phyloP scores from a whole-genome alignment of 2,888 invertebrate genomes.

The Adineta ricciae region DNA sequence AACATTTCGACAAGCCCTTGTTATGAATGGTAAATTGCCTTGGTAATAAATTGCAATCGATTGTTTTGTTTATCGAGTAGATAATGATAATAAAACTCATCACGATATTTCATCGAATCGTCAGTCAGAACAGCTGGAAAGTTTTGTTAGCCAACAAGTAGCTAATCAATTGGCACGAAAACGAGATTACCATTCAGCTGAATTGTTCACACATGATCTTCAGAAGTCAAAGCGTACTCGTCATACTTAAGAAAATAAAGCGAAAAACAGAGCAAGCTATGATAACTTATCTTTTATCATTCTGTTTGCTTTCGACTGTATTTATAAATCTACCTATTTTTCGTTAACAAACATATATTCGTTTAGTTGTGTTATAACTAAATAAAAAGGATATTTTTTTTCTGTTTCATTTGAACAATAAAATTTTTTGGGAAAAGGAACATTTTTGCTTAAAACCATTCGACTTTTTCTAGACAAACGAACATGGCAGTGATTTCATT shows the following conservation, averaged over 20 bases:
- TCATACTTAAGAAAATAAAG: background rate
- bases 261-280: background rate
- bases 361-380: background rate
- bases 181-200: constrained; percentile 8
- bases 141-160: constrained; percentile 5
- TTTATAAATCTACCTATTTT: background rate
- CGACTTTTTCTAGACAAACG: background rate
- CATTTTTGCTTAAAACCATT: background rate
- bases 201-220: background rate
- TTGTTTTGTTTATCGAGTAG: too few relatives aligned
- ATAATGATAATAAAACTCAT: background rate
- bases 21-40: background rate
- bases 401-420: background rate
- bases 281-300: background rate
- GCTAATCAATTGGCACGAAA: constrained; percentile 1
- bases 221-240: background rate
- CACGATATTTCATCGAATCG: background rate
- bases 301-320: background rate
- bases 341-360: background rate
- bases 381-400: background rate
- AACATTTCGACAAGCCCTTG: constrained; percentile 20
- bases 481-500: background rate
- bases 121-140: background rate
- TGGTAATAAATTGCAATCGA: too few relatives aligned
- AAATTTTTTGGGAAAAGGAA: background rate